Base-by-base conservation (phyloP, 2,888 invertebrate genomes). In the Girardia tigrina region DNA sequence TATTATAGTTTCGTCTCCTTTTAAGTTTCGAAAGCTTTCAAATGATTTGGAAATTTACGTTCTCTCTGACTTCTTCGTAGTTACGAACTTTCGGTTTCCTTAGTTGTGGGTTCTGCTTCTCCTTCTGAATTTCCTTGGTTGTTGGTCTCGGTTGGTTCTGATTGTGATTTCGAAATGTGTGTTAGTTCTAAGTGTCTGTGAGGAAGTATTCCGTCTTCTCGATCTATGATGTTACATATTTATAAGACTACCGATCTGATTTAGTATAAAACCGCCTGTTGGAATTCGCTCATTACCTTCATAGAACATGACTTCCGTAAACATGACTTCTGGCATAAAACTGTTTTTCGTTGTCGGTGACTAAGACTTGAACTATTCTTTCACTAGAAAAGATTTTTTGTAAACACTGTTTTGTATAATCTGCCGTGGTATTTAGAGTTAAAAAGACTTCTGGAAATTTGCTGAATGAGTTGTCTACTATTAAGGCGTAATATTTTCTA, bases 321-420 rank as follows among this genome's bases (percentile, higher is more conserved):
- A 20, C 26, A 28, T 26, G 26, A n/a, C 20, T 70, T n/a, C n/a
- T 70, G 23, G 20, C 70, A 28, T 20, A 23, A 26, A 71, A 71
- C n/a, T 71, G 72, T 6, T n/a, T 71, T 71, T 29, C 72, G 20
- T 71, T 71, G 26, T 71, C 72, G 27, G 72, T 6, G 26, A 71
- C 72, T 12, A 71, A 28, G n/a, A 71, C 72, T 70, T 70, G 70
- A 6, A 28, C 70, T 12, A 70, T 70, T 70, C 70, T 28, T n/a
- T 70, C 70, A 23, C 70, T 70, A 23, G n/a, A 8, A 28, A 70
- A 70, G 70, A 70, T 23, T n/a, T 70, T 70, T 8, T 70, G 70
- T 70, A 70, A 6, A 8, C 23, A 12, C 72, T 71, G 72, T 26
- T 26, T 71, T 29, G 72, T 71, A 29, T 28, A 71, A 26, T 26